Evolutionary conservation across 2,888 invertebrate genomes (phyloP).

Genomic region (Nomada fucata): DNA sequence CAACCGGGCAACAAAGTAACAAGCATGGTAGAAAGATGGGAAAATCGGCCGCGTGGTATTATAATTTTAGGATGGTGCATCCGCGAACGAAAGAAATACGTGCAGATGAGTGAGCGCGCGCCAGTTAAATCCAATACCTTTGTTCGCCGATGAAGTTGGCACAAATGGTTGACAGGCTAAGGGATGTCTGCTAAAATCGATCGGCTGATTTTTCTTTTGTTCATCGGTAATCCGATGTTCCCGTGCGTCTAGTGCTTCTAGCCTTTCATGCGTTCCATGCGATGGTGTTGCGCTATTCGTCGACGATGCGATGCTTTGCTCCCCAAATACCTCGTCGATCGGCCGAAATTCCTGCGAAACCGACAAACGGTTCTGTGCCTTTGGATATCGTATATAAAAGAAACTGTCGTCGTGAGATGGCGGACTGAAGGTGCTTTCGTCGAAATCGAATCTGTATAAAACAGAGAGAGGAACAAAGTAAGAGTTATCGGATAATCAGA

Average conservation of each 20-base stretch:
- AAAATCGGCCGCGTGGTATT: no score
- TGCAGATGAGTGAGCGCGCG: not conserved
- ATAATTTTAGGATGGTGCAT: not conserved
- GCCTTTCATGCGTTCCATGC: no score
- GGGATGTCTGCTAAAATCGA: conserved; percentile 88
- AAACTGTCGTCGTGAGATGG: conserved; percentile 91
- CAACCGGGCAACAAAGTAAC: no score
- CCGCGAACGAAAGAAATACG: not conserved
- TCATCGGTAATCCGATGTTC: not conserved
- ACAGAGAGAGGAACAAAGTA: not conserved
- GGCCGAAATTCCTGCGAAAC: conserved; percentile 73
- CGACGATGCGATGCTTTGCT: conserved; percentile 58
- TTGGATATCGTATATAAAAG: conserved; percentile 88
- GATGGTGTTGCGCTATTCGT: conserved; percentile 30
- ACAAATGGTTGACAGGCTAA: conserved; percentile 87
- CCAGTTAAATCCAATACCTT: conserved; percentile 65
- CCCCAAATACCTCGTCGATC: conserved; percentile 75
- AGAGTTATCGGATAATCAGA: no score
- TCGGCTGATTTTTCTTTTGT: conserved; percentile 56
- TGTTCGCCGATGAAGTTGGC: conserved; percentile 64
- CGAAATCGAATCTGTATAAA: conserved; percentile 85
- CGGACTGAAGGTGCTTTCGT: conserved; percentile 88
- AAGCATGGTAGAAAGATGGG: no score
- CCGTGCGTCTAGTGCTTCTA: not conserved
- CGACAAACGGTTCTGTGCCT: conserved; percentile 59